phyloP scores from a whole-genome alignment of 2,113 vertebrate genomes.

The Rhinichthys klamathensis region DNA sequence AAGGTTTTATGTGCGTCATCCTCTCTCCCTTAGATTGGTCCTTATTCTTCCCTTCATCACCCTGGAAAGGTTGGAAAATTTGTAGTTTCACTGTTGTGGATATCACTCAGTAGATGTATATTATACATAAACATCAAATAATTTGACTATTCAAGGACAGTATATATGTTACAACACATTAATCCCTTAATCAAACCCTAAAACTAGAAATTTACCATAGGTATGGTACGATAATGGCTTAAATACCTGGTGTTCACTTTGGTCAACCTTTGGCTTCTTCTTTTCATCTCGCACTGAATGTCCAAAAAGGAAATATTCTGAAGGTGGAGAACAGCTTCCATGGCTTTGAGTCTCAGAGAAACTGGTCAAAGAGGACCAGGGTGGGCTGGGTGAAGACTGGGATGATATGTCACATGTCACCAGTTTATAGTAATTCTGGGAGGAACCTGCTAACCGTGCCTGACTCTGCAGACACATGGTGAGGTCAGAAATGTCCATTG shows the following conservation, averaged over 20 bases:
- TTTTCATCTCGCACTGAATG: slow-evolving; percentile 64
- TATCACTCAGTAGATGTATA: background rate
- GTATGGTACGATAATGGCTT: background rate
- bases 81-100: no score
- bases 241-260: slow-evolving; percentile 35
- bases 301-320: slow-evolving; percentile 82
- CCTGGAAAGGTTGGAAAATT: slow-evolving; percentile 9
- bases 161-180: background rate
- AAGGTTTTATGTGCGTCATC: slow-evolving; percentile 17
- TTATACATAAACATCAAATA: background rate
- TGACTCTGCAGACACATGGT: slow-evolving; percentile 89
- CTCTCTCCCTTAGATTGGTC: slow-evolving; percentile 31
- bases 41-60: slow-evolving; percentile 49
- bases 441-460: slow-evolving; percentile 84
- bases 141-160: background rate
- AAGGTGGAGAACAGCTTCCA: slow-evolving; percentile 76
- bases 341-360: slow-evolving; percentile 83
- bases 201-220: background rate
- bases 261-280: slow-evolving; percentile 35
- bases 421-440: slow-evolving; percentile 96
- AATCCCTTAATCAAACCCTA: background rate
- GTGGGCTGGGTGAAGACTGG: slow-evolving; percentile 88
- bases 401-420: slow-evolving; percentile 94
- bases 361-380: slow-evolving; percentile 86
- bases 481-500: slow-evolving; percentile 81